Conservation (phyloP, 2,797 vertebrate species). For the Darevskia nairensis region DNA sequence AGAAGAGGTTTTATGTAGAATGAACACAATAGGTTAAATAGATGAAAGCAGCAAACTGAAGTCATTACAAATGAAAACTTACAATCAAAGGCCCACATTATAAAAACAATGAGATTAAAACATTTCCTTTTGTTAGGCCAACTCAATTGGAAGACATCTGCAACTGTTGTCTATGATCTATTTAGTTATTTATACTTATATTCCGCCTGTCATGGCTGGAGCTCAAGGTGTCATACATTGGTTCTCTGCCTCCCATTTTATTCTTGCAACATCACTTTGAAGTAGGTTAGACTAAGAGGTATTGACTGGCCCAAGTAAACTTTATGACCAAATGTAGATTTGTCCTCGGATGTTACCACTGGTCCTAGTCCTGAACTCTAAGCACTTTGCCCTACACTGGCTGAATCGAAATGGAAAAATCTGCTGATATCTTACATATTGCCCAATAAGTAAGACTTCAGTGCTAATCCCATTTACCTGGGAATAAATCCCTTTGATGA, state of each 20-base stretch:
- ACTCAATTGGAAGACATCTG: neutral
- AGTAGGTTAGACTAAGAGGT: no score
- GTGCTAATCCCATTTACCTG: neutral
- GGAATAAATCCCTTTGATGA: no score
- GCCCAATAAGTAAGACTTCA: neutral
- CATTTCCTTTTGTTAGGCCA: neutral
- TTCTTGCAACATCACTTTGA: no score
- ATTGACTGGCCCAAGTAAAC: no score
- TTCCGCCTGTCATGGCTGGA: no score
- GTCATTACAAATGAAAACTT: conserved; percentile 16
- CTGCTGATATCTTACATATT: neutral
- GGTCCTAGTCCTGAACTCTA: neutral
- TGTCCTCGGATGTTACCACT: no score
- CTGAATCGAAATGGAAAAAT: neutral
- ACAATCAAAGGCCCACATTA: neutral
- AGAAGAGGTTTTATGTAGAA: conserved; percentile 1
- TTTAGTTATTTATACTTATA: no score
- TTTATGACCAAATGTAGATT: no score
- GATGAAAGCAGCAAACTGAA: conserved; percentile 13
- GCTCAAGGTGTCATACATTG: no score
- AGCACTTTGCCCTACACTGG: neutral
- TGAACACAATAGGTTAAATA: conserved; percentile 3
- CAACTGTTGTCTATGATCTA: neutral
- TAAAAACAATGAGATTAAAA: neutral
- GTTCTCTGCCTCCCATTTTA: no score